Base-by-base conservation (phyloP, 2,888 invertebrate genomes). In the Laspeyria flexula region DNA sequence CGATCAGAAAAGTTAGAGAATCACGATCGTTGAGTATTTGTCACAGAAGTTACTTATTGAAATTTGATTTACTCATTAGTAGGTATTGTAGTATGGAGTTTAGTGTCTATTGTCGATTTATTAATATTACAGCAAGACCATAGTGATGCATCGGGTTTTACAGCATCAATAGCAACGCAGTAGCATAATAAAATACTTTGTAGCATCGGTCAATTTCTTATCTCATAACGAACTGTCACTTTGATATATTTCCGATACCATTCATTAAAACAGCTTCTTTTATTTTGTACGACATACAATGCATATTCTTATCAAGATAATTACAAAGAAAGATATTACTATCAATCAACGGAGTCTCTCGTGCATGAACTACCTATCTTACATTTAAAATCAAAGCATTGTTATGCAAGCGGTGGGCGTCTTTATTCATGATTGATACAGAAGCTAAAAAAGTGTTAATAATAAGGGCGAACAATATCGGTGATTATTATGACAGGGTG, bases 301-400 rank as follows among this genome's bases (percentile, higher is more conserved):
- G 7, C 21, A 51, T 15, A 47, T 41, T 47, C 13, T 29, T 18
- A 34, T 47, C 34, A 21, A 46, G 34, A 35, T 34, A 46, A 46
- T 37, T 34, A 52, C 38, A 47, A 33, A 55, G 41, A 57, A 43
- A 44, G 25, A 42, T 48, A 50, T 58, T 47, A 60, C 21, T 39
- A 54, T 11, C 45, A 34, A 25, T 54, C 44, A 37, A 30, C 33
- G 21, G 34, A 49, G 30, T 56, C 30, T 43, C 35, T 58, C 55
- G 47, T 55, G 50, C 48, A 33, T 52, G 38, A 37, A 30, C 37
- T 49, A 63, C 60, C 50, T n/a, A n/a, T n/a, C n/a, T n/a, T n/a
- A n/a, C n/a, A n/a, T n/a, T 43, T 29, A 42, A 39, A 50, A 48
- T 65, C 47, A 40, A 43, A 44, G 47, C 42, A 58, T 58, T 60